phyloP scores from a whole-genome alignment of 92 coral and sea anemone genomes.

The Zoanthus solanderi region DNA sequence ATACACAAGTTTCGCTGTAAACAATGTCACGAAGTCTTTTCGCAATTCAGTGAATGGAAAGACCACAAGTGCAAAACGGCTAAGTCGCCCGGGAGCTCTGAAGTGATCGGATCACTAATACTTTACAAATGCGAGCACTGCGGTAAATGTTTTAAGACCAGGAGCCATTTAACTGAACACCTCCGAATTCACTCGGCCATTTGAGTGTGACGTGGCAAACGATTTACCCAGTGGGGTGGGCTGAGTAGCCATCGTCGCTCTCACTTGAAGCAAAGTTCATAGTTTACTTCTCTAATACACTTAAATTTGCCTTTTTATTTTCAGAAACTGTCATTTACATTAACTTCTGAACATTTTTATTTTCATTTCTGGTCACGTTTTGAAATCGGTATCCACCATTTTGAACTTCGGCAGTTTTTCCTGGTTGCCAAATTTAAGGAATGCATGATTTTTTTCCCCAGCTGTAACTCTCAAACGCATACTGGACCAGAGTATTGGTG shows the following conservation, averaged over 20 bases:
- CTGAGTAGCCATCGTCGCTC: constrained; percentile 22
- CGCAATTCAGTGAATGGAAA: constrained; percentile 12
- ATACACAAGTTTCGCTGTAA: constrained; percentile 16
- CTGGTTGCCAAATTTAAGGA: too few relatives aligned
- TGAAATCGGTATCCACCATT: too few relatives aligned
- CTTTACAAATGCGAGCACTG: constrained; percentile 34
- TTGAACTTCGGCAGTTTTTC: too few relatives aligned
- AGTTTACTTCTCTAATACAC: not conserved
- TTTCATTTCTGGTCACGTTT: too few relatives aligned
- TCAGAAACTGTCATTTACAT: too few relatives aligned
- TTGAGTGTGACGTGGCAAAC: constrained; percentile 33
- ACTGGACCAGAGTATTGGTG: too few relatives aligned
- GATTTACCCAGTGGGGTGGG: constrained; percentile 36
- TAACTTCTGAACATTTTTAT: too few relatives aligned
- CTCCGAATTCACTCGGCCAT: constrained; percentile 40
- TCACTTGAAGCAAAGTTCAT: constrained; percentile 14
- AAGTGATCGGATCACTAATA: not conserved
- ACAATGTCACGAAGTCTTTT: not conserved
- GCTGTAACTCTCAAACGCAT: too few relatives aligned
- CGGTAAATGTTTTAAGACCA: constrained; percentile 21
- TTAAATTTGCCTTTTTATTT: too few relatives aligned
- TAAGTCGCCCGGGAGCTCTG: not conserved
- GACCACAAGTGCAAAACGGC: constrained; percentile 17
- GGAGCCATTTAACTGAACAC: constrained; percentile 35
- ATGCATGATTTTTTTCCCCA: too few relatives aligned